Base-by-base conservation (phyloP, 1,140 invertebrate genomes). In the Myzus persicae region DNA sequence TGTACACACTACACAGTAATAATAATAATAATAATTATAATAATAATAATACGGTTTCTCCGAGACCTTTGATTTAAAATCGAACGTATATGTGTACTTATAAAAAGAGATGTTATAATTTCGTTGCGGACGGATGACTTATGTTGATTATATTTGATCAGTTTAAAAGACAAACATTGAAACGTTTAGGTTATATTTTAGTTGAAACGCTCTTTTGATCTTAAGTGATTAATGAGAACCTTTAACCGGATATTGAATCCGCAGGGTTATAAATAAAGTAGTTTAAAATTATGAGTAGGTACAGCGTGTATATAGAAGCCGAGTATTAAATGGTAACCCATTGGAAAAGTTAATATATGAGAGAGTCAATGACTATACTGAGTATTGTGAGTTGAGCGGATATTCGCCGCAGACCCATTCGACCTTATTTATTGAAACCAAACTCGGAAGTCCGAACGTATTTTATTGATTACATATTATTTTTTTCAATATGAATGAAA, bases 211-310 rank as follows among this genome's bases (percentile, higher is more conserved):
- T n/a, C 67, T 36, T 92, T 92, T 92, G 90, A 92, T 92, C 67
- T 46, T 81, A 81, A 92, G 90, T 92, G 76, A 92, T 92, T 82
- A 82, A 82, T 82, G 90, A 11, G 36, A 82, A 82, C 90, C 67
- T 91, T 46, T 31, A 46, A 76, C 44, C 42, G 14, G 90, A 81
- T 92, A 92, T 92, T 38, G 46, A 59, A 90, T 59, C 54, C 38
- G 6, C 22, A 14, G 44, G 84, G 84, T n/a, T 85, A 85, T 44
- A 85, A 40, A 31, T 44, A 40, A 40, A 36, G 85, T n/a, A 87
- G 85, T 87, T 87, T 36, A 87, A 87, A n/a, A 87, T 84, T 84
- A 26, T 40, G 82, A 84, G 82, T 42, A 84, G 22, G 81, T 82
- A n/a, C 22, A 11, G 3, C 40, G 1, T 42, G 38, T 40, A 84